These are phyloP conservation scores for Rhineura floridana DNA, from an alignment of 2,113 vertebrate species.

Conservation along the genomic window DNA sequence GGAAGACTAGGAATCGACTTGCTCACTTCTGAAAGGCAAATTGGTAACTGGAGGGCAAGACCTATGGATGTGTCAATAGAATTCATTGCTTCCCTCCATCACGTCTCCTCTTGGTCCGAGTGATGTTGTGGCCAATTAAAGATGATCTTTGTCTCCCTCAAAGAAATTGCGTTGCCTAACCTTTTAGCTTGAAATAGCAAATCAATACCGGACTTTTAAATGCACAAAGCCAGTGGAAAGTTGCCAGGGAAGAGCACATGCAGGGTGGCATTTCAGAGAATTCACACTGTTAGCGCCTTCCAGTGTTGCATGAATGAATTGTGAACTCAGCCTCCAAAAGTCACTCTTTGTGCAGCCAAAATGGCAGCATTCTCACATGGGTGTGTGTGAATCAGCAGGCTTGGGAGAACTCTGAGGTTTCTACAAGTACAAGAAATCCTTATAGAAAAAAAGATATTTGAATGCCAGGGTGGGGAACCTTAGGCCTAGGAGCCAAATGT, in stretches of 20 bases:
- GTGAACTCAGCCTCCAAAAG: too few species aligned
- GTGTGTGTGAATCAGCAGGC: too few species aligned
- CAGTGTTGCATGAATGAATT: too few species aligned
- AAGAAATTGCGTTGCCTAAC: not conserved
- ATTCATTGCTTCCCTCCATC: not conserved
- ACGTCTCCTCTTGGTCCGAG: not conserved
- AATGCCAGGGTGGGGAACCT: too few species aligned
- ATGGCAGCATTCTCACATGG: too few species aligned
- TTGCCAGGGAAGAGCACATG: not conserved
- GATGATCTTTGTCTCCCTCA: not conserved
- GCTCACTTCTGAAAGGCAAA: not conserved
- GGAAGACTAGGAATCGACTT: not conserved
- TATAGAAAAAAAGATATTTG: too few species aligned
- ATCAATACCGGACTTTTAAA: slow-evolving; percentile 11
- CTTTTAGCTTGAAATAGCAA: slow-evolving; percentile 1
- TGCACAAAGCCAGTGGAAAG: not conserved
- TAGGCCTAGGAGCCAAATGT: too few species aligned
- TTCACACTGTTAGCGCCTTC: not conserved
- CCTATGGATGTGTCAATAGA: not conserved
- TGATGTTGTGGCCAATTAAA: not conserved
- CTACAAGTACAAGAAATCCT: too few species aligned
- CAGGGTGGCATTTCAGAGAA: not conserved
- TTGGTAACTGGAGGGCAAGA: not conserved
- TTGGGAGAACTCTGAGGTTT: too few species aligned
- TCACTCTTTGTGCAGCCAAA: too few species aligned